These are phyloP conservation scores for Chrysolophus pictus DNA, from an alignment of 2,797 vertebrate genomes.

Conservation along the genomic window DNA sequence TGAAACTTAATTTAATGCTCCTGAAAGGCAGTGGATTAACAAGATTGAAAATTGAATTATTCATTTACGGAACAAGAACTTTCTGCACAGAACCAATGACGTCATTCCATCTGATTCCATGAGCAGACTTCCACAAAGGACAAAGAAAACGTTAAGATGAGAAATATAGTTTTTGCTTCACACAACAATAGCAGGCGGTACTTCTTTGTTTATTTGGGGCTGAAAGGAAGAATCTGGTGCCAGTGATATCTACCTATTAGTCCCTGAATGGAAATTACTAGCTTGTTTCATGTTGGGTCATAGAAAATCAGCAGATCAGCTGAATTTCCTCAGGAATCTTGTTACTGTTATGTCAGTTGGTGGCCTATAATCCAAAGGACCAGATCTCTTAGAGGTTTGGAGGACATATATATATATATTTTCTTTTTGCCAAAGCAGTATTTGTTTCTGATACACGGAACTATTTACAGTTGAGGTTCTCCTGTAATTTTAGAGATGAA, in stretches of 20 bases:
- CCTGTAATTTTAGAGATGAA: neutral
- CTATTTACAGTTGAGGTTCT: neutral
- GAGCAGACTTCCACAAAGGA: neutral
- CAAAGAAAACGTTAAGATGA: neutral
- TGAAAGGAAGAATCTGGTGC: neutral
- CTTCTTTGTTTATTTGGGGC: neutral
- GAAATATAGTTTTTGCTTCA: neutral
- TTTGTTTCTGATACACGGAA: constrained; percentile 1
- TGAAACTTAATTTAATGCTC: constrained; percentile 60
- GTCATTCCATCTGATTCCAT: constrained; percentile 12
- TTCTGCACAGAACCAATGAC: constrained; percentile 19
- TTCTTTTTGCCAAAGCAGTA: neutral
- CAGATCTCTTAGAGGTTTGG: neutral
- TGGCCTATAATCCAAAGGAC: neutral
- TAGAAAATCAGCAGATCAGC: neutral
- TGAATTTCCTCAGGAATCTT: neutral
- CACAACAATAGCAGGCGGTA: neutral
- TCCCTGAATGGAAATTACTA: neutral
- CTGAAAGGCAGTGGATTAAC: constrained; percentile 48
- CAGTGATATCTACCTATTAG: neutral
- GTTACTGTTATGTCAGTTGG: neutral
- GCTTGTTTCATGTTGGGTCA: neutral
- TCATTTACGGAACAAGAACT: constrained; percentile 35
- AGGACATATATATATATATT: neutral
- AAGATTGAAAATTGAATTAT: constrained; percentile 44